Conservation (phyloP, 2,797 vertebrate species). For the Hydrocynus forskahlii region DNA sequence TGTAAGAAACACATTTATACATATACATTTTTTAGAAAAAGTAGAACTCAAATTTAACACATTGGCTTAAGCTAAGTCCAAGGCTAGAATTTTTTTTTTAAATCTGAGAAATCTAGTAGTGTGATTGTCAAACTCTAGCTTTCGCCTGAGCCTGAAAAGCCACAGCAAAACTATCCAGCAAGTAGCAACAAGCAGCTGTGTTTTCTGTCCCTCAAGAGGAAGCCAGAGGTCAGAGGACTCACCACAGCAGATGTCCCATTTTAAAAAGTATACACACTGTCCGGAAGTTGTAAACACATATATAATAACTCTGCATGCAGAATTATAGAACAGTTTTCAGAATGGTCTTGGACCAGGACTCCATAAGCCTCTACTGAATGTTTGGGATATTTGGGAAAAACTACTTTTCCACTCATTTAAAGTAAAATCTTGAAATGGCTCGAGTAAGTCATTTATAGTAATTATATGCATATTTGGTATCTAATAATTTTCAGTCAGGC, state of each 20-base stretch:
- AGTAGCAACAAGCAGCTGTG: slow-evolving; percentile 42
- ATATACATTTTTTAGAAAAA: neutral
- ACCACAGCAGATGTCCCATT: slow-evolving; percentile 43
- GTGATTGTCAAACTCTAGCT: neutral
- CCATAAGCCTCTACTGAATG: neutral
- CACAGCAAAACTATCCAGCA: slow-evolving; percentile 17
- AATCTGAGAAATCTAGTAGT: neutral
- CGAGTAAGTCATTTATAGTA: too few relatives aligned
- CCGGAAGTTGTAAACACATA: slow-evolving; percentile 32
- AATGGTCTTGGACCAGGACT: neutral
- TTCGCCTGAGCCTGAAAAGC: slow-evolving; percentile 20
- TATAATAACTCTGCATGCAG: neutral
- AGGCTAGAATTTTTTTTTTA: too few relatives aligned
- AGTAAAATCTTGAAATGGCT: too few relatives aligned
- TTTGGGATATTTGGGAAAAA: too few relatives aligned
- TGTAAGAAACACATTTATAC: neutral
- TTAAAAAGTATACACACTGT: slow-evolving; percentile 31
- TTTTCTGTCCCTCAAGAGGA: slow-evolving; percentile 41
- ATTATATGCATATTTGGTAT: too few relatives aligned
- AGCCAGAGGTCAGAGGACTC: slow-evolving; percentile 36
- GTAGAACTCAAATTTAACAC: neutral
- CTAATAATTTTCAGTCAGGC: too few relatives aligned
- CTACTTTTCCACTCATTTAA: too few relatives aligned
- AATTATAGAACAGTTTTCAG: neutral
- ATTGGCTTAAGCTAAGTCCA: neutral